A percentile compares a stretch with the other conserved stretches of the same genome.
phyloP scores from a whole-genome alignment of 2,888 invertebrate species.

The Ophion ellenae region DNA sequence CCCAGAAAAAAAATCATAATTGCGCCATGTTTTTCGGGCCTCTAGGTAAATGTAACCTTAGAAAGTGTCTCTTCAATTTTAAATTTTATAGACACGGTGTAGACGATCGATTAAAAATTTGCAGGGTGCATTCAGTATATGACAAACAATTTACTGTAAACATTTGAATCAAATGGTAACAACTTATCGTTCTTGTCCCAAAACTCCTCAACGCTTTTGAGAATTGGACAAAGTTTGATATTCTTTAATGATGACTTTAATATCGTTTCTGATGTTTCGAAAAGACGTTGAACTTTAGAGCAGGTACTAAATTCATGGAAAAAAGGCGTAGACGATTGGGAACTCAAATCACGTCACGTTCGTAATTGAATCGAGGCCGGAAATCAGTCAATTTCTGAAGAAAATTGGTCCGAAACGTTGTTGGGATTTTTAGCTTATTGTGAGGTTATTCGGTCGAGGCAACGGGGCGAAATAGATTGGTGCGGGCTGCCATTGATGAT shows the following conservation, averaged over 20 bases:
- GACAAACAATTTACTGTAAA: no score
- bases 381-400: conserved; percentile 27
- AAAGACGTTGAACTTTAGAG: not conserved
- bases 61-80: no score
- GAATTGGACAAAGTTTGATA: no score
- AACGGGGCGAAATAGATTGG: not conserved
- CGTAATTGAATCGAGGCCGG: conserved; percentile 19
- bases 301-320: not conserved
- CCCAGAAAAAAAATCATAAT: no score
- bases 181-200: no score
- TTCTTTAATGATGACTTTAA: not conserved
- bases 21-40: no score
- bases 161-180: no score
- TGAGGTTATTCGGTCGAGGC: conserved; percentile 26
- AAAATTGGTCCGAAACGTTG: conserved; percentile 27
- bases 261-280: not conserved
- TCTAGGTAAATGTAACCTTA: no score
- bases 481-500: conserved; percentile 22
- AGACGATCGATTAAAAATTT: no score
- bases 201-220: no score
- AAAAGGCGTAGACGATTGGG: not conserved
- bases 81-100: no score
- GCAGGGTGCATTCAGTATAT: no score
- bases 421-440: conserved; percentile 19
- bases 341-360: conserved; percentile 9